phyloP scores from a whole-genome alignment of 2,113 vertebrate genomes.

The Stictonetta naevosa region DNA sequence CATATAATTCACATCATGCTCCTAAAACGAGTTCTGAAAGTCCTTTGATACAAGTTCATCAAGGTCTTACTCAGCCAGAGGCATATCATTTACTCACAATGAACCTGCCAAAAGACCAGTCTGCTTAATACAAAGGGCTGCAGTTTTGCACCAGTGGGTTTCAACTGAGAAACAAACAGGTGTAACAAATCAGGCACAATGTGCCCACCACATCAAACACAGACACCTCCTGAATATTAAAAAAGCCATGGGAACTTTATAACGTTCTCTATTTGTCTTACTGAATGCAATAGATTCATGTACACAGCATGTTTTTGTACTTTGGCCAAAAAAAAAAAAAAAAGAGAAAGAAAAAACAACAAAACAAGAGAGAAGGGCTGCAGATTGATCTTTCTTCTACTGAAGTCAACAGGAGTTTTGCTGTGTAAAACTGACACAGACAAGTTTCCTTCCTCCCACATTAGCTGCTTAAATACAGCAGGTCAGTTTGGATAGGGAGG shows the following conservation, averaged over 20 bases:
- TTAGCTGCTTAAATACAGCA: not conserved
- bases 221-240: not conserved
- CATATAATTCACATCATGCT: slow-evolving; percentile 28
- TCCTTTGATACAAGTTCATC: slow-evolving; percentile 56
- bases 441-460: not conserved
- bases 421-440: not conserved
- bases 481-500: not conserved
- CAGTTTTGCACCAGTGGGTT: not conserved
- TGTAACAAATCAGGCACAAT: not conserved
- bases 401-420: not conserved
- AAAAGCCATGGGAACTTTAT: not conserved
- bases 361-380: not conserved
- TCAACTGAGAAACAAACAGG: slow-evolving; percentile 22
- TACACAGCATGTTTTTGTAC: not conserved
- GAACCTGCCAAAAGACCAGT: not conserved
- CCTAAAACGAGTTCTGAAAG: slow-evolving; percentile 11
- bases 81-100: not conserved
- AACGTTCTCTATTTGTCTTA: not conserved
- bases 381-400: not conserved
- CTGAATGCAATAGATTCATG: not conserved
- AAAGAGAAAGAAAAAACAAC: not conserved
- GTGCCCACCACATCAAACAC: slow-evolving; percentile 5
- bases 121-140: not conserved
- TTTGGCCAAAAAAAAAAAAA: not conserved
- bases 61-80: not conserved